Evolutionary conservation across 2,797 vertebrate genomes (phyloP).

Genomic region (Helostoma temminkii): DNA sequence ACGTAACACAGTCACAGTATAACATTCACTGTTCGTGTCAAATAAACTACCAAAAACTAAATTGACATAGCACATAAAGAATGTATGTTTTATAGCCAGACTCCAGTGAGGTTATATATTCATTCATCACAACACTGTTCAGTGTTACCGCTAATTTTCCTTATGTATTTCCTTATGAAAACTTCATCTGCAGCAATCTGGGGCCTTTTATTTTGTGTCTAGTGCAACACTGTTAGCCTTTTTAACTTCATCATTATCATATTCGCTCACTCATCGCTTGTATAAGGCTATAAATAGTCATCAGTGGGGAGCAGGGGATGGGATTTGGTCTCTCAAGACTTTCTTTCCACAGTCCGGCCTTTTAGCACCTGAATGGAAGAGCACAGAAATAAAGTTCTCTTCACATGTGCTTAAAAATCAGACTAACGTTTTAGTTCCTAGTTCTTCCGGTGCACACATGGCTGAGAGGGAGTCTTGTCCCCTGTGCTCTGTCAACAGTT

Average conservation of each 20-base stretch:
- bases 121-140: too few relatives aligned
- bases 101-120: too few relatives aligned
- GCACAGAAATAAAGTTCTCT: constrained; percentile 3
- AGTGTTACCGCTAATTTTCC: too few relatives aligned
- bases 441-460: constrained; percentile 2
- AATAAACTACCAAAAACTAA: too few relatives aligned
- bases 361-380: constrained; percentile 19
- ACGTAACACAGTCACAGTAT: too few relatives aligned
- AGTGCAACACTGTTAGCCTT: constrained; percentile 22
- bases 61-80: too few relatives aligned
- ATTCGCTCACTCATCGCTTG: constrained; percentile 66
- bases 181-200: constrained; percentile 32
- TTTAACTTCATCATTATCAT: constrained; percentile 66
- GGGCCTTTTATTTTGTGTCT: constrained; percentile 36
- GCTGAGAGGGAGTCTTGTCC: constrained; percentile 52
- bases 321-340: constrained; percentile 7
- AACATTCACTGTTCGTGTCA: too few relatives aligned
- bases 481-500: constrained; percentile 63
- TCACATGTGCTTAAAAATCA: constrained; percentile 4
- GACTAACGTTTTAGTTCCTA: constrained; percentile 16
- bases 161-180: too few relatives aligned
- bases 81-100: too few relatives aligned
- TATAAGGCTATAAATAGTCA: constrained; percentile 60
- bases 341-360: not conserved
- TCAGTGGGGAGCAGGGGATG: constrained; percentile 6